Evolutionary conservation across 2,888 invertebrate genomes (phyloP).

Genomic region (Notocelia uddmanniana): DNA sequence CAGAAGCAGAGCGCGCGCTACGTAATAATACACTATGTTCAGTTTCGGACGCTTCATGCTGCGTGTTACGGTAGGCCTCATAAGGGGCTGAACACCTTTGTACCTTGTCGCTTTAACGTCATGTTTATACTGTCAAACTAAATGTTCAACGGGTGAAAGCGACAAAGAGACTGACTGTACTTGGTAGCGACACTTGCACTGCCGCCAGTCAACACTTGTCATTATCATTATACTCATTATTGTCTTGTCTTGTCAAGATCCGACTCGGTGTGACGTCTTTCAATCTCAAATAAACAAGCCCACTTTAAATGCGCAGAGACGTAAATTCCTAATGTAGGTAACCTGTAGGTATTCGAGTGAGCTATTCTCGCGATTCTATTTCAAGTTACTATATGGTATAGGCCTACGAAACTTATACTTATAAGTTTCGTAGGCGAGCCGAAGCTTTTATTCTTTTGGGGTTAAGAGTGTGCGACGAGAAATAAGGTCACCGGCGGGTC

Average conservation of each 20-base stretch:
- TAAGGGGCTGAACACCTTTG: no score
- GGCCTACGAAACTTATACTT: no score
- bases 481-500: constrained; percentile 83
- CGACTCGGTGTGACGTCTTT: constrained; percentile 29
- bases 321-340: not conserved
- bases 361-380: constrained; percentile 17
- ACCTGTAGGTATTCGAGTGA: not conserved
- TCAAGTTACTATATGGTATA: constrained; percentile 23
- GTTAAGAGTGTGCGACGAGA: constrained; percentile 69
- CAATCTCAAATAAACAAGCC: constrained; percentile 26
- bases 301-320: constrained; percentile 16
- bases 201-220: constrained; percentile 12
- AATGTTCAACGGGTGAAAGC: no score
- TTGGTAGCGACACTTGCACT: not conserved
- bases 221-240: not conserved
- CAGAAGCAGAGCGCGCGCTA: constrained; percentile 9
- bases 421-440: constrained; percentile 8
- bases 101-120: no score
- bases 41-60: constrained; percentile 1
- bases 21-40: not conserved
- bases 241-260: constrained; percentile 3
- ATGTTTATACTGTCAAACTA: no score
- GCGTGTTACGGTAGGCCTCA: no score
- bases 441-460: constrained; percentile 32
- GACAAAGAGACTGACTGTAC: no score